Base-by-base conservation (phyloP, 1,140 invertebrate genomes). In the Platyura marginata region DNA sequence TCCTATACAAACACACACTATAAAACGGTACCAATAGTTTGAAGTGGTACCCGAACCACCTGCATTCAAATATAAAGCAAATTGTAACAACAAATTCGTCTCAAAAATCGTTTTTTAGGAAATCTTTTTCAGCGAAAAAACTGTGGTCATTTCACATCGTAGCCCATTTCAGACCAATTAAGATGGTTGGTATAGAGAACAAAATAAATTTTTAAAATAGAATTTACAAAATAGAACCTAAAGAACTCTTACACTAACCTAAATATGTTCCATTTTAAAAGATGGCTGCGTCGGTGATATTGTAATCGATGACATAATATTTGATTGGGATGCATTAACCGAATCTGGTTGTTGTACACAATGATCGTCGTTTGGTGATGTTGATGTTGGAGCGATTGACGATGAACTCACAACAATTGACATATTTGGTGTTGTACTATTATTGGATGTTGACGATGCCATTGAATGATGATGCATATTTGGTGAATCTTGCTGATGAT, bases 201-300 rank as follows among this genome's bases (percentile, higher is more conserved):
- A n/a, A n/a, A n/a, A n/a, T n/a, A n/a, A n/a, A n/a, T n/a, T n/a
- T n/a, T n/a, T n/a, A n/a, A n/a, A n/a, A n/a, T n/a, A n/a, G n/a
- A n/a, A n/a, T n/a, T n/a, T n/a, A n/a, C n/a, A n/a, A n/a, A n/a
- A n/a, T n/a, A n/a, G n/a, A n/a, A n/a, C n/a, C n/a, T n/a, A n/a
- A n/a, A n/a, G 50, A 44, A 51, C 45, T 23, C 13, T 49, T 18
- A 49, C 45, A n/a, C n/a, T n/a, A 29, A 25, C 35, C 51, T 56
- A 59, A 44, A 59, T 57, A 41, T 56, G 52, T 46, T 60, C 57
- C 42, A 60, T 59, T 47, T 60, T 60, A 29, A 60, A 60, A 42
- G 49, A 54, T 39, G 56, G 55, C 22, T 54, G 25, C 15, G 10
- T 33, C 8, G 57, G 54, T 20, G 57, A 60, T 52, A 59, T 59